Base-by-base conservation (phyloP, 2,888 invertebrate genomes). In the Hydraecia micacea region DNA sequence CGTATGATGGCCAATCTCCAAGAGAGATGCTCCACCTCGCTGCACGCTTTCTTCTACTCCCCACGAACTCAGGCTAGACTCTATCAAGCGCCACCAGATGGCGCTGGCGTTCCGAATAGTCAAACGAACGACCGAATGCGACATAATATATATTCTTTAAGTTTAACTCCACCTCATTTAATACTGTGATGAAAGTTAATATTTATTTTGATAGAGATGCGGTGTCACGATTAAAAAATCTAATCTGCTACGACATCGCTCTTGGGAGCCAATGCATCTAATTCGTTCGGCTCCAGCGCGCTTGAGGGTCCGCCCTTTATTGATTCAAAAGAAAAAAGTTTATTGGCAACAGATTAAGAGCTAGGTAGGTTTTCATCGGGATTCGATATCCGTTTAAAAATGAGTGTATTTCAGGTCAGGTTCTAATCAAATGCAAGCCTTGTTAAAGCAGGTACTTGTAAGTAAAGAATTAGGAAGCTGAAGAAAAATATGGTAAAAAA, bases 191-290 rank as follows among this genome's bases (percentile, higher is more conserved):
- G 18, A 58, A 32, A n/a, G 13, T 0, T 21, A 25, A 15, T 39
- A 25, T 49, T 75, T 52, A 65, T 42, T 21, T 32, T n/a, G 1
- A n/a, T 4, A 55, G n/a, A 39, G 36, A 6, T 75, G 63, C 13
- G n/a, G 75, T 46, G 42, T 15, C 28, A 21, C 21, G 74, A 72
- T 69, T 21, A 80, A 67, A 76, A 66, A 71, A 21, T 60, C 42
- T 39, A 60, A 71, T 71, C 46, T 65, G 63, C 55, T 49, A 32
- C 21, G 62, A 77, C 55, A 49, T 67, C 62, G 55, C 67, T 55
- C 62, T 7, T 13, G 46, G n/a, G 62, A 81, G 39, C 55, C 55
- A 77, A 62, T 81, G 77, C 82, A 77, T 81, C 77, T 81, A 82
- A 82, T 81, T 81, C 39, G 77, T 82, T 82, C 70, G 0, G 62